These are phyloP conservation scores for Zootermopsis nevadensis DNA, from an alignment of 2,888 invertebrate genomes.

Conservation along the genomic window DNA sequence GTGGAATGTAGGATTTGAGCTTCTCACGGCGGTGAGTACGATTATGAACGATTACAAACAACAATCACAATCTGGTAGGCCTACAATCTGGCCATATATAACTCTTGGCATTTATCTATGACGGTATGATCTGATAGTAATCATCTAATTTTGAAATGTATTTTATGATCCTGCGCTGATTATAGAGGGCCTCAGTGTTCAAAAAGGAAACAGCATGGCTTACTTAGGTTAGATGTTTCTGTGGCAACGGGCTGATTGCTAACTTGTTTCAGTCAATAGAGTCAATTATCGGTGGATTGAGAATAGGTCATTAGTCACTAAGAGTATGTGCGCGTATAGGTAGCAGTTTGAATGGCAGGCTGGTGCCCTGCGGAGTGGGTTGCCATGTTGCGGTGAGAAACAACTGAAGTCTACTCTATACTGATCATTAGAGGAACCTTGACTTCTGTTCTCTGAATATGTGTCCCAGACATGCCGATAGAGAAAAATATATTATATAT, in stretches of 20 bases:
- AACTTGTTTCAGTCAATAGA: constrained; percentile 39
- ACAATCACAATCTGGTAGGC: no score
- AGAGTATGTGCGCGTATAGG: neutral
- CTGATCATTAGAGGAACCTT: neutral
- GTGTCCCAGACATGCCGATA: neutral
- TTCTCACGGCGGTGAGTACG: no score
- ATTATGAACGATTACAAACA: no score
- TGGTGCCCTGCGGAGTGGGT: constrained; percentile 20
- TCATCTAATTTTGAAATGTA: no score
- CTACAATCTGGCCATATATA: no score
- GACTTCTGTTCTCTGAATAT: neutral
- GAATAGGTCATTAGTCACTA: constrained; percentile 34
- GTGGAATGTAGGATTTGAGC: no score
- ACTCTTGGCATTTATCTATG: no score
- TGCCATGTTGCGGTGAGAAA: constrained; percentile 7
- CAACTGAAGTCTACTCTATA: constrained; percentile 5
- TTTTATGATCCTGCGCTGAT: neutral
- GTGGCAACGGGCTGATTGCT: constrained; percentile 21
- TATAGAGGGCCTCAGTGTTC: neutral
- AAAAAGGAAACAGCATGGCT: constrained; percentile 7
- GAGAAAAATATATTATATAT: no score
- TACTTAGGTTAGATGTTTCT: constrained; percentile 1
- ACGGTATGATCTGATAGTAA: no score
- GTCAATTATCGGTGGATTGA: constrained; percentile 33
- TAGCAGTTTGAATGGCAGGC: constrained; percentile 13